Evolutionary conservation across 92 coral and sea anemone species (phyloP).

Genomic region (Bergia puertoricense): DNA sequence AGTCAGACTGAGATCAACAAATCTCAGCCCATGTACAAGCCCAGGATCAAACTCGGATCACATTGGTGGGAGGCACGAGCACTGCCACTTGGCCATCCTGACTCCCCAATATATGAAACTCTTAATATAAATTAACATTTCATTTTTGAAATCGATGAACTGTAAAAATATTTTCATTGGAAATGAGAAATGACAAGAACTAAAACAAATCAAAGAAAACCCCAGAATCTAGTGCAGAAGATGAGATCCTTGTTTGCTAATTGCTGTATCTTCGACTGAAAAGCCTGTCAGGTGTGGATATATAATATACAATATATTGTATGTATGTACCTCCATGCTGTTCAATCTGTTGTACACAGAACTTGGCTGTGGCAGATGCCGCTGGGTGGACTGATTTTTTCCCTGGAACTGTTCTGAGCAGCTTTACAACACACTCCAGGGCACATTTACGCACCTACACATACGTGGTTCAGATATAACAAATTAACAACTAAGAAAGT

Average conservation of each 20-base stretch:
- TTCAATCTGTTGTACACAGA: slow-evolving; percentile 85
- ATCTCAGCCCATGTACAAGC: no score
- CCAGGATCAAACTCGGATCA: no score
- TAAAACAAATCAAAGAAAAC: background rate
- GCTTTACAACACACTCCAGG: slow-evolving; percentile 69
- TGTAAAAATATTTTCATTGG: slow-evolving; percentile 2
- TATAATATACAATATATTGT: no score
- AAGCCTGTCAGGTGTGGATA: no score
- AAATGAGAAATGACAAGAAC: background rate
- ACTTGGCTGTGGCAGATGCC: slow-evolving; percentile 78
- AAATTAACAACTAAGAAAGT: background rate
- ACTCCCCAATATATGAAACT: no score
- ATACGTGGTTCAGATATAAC: background rate
- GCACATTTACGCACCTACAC: slow-evolving; percentile 86
- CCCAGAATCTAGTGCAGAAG: no score
- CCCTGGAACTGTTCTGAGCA: slow-evolving; percentile 64
- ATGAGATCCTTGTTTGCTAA: no score
- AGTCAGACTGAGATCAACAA: no score
- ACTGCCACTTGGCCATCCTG: no score
- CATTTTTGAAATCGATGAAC: background rate
- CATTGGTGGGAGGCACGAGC: no score
- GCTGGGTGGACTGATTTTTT: slow-evolving; percentile 78
- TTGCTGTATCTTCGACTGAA: no score
- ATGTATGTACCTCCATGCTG: slow-evolving; percentile 78
- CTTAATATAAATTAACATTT: no score